Percentiles rank a stretch among this genome's conserved stretches.
Evolutionary conservation across 2,113 vertebrate genomes (phyloP).

Genomic region (Turnix velox): DNA sequence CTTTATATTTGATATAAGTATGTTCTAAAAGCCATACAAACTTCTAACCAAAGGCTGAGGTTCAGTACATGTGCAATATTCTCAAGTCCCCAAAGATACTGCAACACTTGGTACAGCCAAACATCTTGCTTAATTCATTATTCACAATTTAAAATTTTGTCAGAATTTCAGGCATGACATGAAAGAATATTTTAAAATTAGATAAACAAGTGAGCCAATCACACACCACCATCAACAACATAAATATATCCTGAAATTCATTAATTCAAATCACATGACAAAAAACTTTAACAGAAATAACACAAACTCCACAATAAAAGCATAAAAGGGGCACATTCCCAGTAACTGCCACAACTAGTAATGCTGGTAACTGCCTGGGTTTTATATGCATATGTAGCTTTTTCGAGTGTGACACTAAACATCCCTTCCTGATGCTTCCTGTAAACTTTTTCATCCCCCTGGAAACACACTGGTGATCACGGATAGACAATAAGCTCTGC

Average conservation of each 20-base stretch:
- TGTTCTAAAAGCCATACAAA: not conserved
- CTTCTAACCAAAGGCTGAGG: not conserved
- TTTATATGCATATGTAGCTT: not conserved
- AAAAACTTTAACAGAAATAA: not conserved
- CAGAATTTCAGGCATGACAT: slow-evolving; percentile 40
- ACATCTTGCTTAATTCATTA: slow-evolving; percentile 57
- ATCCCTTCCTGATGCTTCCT: not conserved
- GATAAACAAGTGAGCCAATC: slow-evolving; percentile 34
- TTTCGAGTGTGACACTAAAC: not conserved
- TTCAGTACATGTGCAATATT: not conserved
- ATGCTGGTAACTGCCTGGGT: not conserved
- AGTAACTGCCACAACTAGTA: not conserved
- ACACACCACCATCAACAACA: slow-evolving; percentile 10
- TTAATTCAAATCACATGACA: not conserved
- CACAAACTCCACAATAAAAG: not conserved
- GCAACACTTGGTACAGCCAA: slow-evolving; percentile 39
- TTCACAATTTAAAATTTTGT: slow-evolving; percentile 38
- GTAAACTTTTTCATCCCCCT: not conserved
- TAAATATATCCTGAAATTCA: slow-evolving; percentile 50
- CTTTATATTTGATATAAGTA: not conserved
- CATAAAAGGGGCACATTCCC: not conserved
- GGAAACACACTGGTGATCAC: not conserved
- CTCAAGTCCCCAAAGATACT: not conserved
- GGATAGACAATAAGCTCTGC: not conserved
- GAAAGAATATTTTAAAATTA: slow-evolving; percentile 29